A percentile compares a stretch with the other conserved stretches of the same genome.
phyloP scores from a whole-genome alignment of 2,888 invertebrate species.

The Papilio gigon region DNA sequence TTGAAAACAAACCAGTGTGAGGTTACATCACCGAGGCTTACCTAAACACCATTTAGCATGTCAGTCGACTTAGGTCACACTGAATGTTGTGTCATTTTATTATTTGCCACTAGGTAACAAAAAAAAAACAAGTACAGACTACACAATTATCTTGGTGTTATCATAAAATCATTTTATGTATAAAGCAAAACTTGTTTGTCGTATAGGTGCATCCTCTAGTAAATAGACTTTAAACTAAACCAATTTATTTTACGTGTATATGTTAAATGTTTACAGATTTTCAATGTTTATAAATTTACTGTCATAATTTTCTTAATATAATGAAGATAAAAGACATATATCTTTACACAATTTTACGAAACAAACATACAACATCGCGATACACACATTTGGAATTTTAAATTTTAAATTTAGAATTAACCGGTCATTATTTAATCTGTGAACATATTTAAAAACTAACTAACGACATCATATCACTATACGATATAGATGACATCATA shows the following conservation, averaged over 20 bases:
- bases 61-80: conserved; percentile 24
- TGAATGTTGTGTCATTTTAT: conserved; percentile 3
- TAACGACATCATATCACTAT: not conserved
- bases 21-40: conserved; percentile 38
- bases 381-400: no score
- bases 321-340: not conserved
- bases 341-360: no score
- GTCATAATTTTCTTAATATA: not conserved
- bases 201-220: no score
- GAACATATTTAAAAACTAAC: not conserved
- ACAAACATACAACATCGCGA: no score
- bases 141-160: not conserved
- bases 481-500: conserved; percentile 8
- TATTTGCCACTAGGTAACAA: not conserved
- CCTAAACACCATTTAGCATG: conserved; percentile 36
- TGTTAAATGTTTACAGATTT: no score
- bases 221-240: no score
- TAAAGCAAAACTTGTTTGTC: not conserved
- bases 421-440: not conserved
- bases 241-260: no score
- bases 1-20: conserved; percentile 36
- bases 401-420: not conserved
- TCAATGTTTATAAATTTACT: not conserved
- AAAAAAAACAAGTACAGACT: not conserved
- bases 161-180: not conserved